Conservation (phyloP, 92 coral and sea anemone genomes). For the Pocillopora meandrina region DNA sequence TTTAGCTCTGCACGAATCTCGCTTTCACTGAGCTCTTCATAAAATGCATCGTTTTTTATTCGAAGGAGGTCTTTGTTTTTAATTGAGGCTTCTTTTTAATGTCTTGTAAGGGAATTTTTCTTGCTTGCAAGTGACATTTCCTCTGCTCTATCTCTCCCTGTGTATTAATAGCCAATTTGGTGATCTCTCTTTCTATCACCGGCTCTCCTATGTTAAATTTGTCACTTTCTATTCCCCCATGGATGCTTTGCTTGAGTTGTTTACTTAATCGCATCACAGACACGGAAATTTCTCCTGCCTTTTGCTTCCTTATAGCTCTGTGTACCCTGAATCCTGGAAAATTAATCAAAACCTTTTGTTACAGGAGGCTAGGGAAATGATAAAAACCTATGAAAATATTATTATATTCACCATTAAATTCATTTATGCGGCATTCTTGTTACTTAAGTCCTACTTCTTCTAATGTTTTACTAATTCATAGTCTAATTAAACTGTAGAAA, state of each 20-base stretch:
- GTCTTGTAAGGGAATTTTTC: conserved; percentile 54
- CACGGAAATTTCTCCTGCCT: conserved; percentile 32
- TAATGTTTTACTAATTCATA: no score
- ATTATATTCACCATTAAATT: not conserved
- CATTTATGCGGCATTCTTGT: no score
- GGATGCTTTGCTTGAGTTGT: conserved; percentile 17
- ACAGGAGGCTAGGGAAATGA: not conserved
- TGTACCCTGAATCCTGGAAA: conserved; percentile 13
- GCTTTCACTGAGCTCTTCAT: conserved; percentile 29
- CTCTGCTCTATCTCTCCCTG: conserved; percentile 31
- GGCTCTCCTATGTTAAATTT: conserved; percentile 22
- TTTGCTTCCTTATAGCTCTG: conserved; percentile 34
- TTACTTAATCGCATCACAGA: conserved; percentile 32
- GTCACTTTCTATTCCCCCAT: conserved; percentile 3
- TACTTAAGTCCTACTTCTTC: no score
- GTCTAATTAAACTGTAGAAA: no score
- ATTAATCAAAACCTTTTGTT: not conserved
- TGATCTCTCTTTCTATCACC: conserved; percentile 20
- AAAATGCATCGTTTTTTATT: conserved; percentile 21
- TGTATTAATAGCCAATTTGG: conserved; percentile 33
- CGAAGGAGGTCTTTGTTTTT: conserved; percentile 15
- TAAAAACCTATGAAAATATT: not conserved
- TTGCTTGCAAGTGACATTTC: conserved; percentile 34
- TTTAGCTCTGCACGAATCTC: conserved; percentile 33
- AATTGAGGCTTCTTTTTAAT: conserved; percentile 44